Evolutionary conservation across 1,140 invertebrate genomes (phyloP).

Genomic region (Drosophila pectinifera): DNA sequence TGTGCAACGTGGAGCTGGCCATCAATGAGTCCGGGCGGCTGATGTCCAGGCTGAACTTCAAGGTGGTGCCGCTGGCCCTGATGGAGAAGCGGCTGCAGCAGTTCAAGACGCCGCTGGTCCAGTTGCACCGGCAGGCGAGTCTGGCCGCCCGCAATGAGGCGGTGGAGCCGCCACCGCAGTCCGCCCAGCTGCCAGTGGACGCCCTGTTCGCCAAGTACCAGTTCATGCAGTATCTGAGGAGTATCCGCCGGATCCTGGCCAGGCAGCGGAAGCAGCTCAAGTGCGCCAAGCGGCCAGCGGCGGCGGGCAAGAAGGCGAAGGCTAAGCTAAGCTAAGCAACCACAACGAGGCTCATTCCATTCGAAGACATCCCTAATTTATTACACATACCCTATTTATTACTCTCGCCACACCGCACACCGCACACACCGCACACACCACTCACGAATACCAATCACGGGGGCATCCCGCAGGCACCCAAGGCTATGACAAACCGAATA

Average conservation of each 20-base stretch:
- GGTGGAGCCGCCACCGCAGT: background rate
- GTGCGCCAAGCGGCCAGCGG: background rate
- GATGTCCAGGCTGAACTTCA: background rate
- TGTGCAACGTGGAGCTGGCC: slow-evolving; percentile 65
- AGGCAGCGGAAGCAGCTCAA: slow-evolving; percentile 13
- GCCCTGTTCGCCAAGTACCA: slow-evolving; percentile 50
- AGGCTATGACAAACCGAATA: slow-evolving; percentile 53
- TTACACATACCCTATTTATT: slow-evolving; percentile 50
- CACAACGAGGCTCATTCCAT: slow-evolving; percentile 56
- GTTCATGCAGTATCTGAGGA: slow-evolving; percentile 54
- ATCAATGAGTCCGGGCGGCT: slow-evolving; percentile 50
- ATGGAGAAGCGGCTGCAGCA: slow-evolving; percentile 52
- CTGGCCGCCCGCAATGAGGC: slow-evolving; percentile 21
- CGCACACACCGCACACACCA: too few relatives aligned
- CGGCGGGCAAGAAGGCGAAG: background rate
- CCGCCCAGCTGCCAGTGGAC: slow-evolving; percentile 23
- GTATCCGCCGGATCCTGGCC: slow-evolving; percentile 37
- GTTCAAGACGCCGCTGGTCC: slow-evolving; percentile 52
- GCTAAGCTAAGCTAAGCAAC: too few relatives aligned
- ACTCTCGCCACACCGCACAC: too few relatives aligned
- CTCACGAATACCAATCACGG: slow-evolving; percentile 17
- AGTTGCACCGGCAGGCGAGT: slow-evolving; percentile 42
- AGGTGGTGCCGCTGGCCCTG: slow-evolving; percentile 23
- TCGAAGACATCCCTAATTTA: slow-evolving; percentile 42
- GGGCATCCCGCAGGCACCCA: slow-evolving; percentile 6